Evolutionary conservation across 2,113 vertebrate species (phyloP).

Genomic region (Chloebia gouldiae): DNA sequence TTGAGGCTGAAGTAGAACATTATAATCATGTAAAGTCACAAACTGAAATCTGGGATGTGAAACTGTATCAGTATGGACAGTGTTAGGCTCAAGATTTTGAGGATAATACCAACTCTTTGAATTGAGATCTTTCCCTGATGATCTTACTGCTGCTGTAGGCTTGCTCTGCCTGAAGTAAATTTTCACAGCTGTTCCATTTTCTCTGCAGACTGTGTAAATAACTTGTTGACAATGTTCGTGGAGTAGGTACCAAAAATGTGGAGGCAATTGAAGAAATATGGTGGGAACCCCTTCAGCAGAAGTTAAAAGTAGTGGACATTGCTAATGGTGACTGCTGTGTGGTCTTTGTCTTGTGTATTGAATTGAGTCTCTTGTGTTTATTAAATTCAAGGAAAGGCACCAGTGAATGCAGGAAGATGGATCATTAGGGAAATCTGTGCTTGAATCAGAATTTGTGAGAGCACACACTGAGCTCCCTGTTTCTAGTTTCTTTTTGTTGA

Average conservation of each 20-base stretch:
- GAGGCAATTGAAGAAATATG: not conserved
- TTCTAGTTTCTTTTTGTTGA: not conserved
- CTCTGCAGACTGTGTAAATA: not conserved
- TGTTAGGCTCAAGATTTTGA: not conserved
- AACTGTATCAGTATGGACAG: not conserved
- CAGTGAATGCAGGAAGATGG: not conserved
- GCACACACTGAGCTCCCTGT: not conserved
- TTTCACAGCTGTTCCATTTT: not conserved
- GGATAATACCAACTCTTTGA: not conserved
- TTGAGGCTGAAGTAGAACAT: not conserved
- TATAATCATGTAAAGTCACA: too few species aligned
- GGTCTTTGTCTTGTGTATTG: fast-evolving
- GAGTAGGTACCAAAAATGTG: not conserved
- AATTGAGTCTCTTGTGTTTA: not conserved
- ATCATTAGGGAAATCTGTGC: not conserved
- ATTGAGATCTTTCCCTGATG: not conserved
- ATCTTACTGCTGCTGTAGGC: not conserved
- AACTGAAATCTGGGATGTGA: not conserved
- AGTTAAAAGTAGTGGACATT: not conserved
- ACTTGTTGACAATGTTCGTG: not conserved
- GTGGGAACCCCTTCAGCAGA: not conserved
- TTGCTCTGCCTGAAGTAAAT: not conserved
- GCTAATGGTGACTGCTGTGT: too few species aligned
- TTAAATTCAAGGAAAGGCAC: not conserved
- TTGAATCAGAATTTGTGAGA: not conserved